A percentile compares a stretch with the other conserved stretches of the same genome.
These are phyloP conservation scores for Rhinichthys klamathensis DNA, from an alignment of 2,113 vertebrate species.

Conservation along the genomic window DNA sequence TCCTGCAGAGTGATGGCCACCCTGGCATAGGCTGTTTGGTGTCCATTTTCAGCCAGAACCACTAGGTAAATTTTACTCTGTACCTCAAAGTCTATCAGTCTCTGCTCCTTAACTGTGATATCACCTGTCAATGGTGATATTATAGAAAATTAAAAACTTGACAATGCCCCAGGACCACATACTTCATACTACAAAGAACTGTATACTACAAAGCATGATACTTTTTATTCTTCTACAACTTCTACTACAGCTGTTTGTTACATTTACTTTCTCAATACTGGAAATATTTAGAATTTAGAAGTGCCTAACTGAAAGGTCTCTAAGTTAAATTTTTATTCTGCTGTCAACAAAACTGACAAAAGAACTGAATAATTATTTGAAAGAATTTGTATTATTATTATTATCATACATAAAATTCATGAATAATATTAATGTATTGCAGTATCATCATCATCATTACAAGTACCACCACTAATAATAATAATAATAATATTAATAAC, in stretches of 20 bases:
- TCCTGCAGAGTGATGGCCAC: constrained; percentile 83
- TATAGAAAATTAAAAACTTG: background rate
- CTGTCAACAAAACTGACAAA: background rate
- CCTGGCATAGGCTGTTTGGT: constrained; percentile 75
- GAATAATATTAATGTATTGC: background rate
- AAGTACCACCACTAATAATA: background rate
- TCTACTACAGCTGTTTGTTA: background rate
- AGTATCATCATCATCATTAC: background rate
- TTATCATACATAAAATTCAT: background rate
- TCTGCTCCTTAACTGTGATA: constrained; percentile 82
- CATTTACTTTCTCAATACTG: background rate
- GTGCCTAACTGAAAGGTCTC: background rate
- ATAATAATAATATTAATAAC: background rate
- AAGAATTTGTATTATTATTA: background rate
- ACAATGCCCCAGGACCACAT: background rate
- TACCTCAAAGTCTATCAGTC: constrained; percentile 84
- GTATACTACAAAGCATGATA: background rate
- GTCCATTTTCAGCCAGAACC: constrained; percentile 79
- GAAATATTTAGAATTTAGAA: background rate
- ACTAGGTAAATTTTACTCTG: constrained; percentile 76
- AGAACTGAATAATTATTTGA: background rate
- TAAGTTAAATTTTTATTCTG: background rate
- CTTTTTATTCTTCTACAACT: background rate
- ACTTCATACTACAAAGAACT: background rate
- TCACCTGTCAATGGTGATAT: constrained; percentile 71